phyloP scores from a whole-genome alignment of 2,888 invertebrate genomes.

The Rhagophthalmus giganteus region DNA sequence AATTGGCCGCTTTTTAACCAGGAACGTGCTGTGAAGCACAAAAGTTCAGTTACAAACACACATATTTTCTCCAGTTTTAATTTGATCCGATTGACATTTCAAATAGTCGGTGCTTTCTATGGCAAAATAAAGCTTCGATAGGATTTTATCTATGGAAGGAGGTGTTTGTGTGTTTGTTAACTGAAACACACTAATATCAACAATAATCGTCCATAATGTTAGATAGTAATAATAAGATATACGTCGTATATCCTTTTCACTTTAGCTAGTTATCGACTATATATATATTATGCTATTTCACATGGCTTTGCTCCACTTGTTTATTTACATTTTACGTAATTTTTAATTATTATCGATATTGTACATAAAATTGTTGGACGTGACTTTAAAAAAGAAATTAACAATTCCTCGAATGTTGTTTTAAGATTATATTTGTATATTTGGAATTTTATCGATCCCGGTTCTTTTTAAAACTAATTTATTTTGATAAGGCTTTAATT shows the following conservation, averaged over 20 bases:
- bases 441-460: constrained; percentile 13
- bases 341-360: constrained; percentile 18
- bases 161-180: constrained; percentile 22
- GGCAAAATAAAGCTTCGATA: neutral
- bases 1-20: constrained; percentile 6
- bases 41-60: constrained; percentile 25
- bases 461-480: too few relatives aligned
- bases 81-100: too few relatives aligned
- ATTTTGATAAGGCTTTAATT: constrained; percentile 22
- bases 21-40: constrained; percentile 20
- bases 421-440: constrained; percentile 2
- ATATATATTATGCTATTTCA: constrained; percentile 33
- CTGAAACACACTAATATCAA: constrained; percentile 45
- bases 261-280: constrained; percentile 43
- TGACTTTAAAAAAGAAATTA: constrained; percentile 4
- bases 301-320: constrained; percentile 29
- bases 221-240: constrained; percentile 41
- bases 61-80: constrained; percentile 7
- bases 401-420: too few relatives aligned
- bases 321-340: constrained; percentile 7
- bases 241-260: constrained; percentile 39
- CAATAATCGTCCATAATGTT: constrained; percentile 54
- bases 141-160: neutral
- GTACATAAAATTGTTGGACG: constrained; percentile 21
- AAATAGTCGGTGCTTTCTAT: constrained; percentile 1